These are phyloP conservation scores for Alces alces DNA, from an alignment of 2,113 vertebrate species.

Conservation along the genomic window DNA sequence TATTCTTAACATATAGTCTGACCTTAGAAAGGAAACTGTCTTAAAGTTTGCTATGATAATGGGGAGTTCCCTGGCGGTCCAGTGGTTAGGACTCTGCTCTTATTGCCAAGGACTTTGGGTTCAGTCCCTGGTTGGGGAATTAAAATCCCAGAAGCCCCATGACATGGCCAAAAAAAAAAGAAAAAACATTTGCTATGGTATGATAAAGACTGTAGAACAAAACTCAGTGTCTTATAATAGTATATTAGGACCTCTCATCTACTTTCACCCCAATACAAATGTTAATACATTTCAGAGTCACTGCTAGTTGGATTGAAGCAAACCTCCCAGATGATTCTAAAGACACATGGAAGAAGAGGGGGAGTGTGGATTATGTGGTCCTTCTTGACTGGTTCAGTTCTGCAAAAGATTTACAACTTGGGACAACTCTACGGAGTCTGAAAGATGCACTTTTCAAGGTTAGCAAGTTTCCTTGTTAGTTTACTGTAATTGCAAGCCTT, in stretches of 20 bases:
- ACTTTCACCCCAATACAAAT: constrained; percentile 27
- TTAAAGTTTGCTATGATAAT: neutral
- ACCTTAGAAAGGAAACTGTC: neutral
- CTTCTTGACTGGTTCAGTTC: constrained; percentile 97
- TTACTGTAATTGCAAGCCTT: neutral
- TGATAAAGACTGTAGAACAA: neutral
- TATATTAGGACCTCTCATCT: neutral
- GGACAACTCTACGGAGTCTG: constrained; percentile 93
- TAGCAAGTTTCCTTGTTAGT: constrained; percentile 48
- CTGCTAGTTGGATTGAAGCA: constrained; percentile 90
- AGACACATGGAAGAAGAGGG: constrained; percentile 88
- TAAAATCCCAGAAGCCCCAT: neutral
- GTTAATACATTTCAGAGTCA: constrained; percentile 85
- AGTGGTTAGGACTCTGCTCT: neutral
- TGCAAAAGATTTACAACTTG: constrained; percentile 87
- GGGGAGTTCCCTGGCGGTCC: neutral
- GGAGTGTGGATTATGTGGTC: constrained; percentile 89
- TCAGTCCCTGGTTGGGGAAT: neutral
- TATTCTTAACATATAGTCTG: neutral
- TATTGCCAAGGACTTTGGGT: neutral
- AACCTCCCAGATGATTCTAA: constrained; percentile 90
- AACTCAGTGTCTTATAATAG: neutral
- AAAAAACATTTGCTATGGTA: neutral
- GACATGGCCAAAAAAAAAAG: neutral
- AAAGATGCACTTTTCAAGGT: constrained; percentile 99